Evolutionary conservation across 2,888 invertebrate species (phyloP), one percentile per base, ranked within the genome.

Genomic region (Reticulitermes lucifugus): DNA sequence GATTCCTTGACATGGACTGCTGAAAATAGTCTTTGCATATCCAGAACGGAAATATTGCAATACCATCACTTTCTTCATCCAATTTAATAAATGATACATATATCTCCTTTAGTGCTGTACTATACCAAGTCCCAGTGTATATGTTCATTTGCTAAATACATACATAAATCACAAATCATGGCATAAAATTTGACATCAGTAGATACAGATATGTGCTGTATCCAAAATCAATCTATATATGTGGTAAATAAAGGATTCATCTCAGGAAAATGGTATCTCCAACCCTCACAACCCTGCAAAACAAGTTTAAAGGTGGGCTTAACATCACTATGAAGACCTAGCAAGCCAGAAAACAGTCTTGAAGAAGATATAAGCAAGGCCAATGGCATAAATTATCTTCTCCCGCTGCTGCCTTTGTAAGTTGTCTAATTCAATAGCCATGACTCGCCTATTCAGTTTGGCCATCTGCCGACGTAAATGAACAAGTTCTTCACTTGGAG

Each of bases 261-360:
- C 55, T 55, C 25, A 25, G n/a, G 65, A 65, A 65, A n/a, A 65
- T n/a, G 2, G 14, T 60, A 25, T 65, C 25, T 25, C 21, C 29
- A 41, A 73, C 41, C 21, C 9, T 73, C 14, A 73, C 41, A 18
- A 35, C 25, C 6, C 73, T 73, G 18, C 29, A 73, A 10, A 65
- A n/a, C 4, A 65, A 10, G 9, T 25, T 7, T 65, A 18, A 55
- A 65, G 25, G n/a, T 65, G n/a, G 21, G 18, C 21, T 10, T 25
- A 46, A 35, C 41, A 41, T 81, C 29, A 80, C 84, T 84, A 86
- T 18, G 84, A 85, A n/a, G 86, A 83, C n/a, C 86, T 75, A 89
- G 93, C 94, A 88, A 97, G 92, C 97, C 97, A 97, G 88, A 96
- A 93, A 88, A 97, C 94, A 83, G 96, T 94, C 93, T 98, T 98